Evolutionary conservation across 53 echinoderm and acorn worm species (phyloP).

Genomic region (Luidia sarsii): DNA sequence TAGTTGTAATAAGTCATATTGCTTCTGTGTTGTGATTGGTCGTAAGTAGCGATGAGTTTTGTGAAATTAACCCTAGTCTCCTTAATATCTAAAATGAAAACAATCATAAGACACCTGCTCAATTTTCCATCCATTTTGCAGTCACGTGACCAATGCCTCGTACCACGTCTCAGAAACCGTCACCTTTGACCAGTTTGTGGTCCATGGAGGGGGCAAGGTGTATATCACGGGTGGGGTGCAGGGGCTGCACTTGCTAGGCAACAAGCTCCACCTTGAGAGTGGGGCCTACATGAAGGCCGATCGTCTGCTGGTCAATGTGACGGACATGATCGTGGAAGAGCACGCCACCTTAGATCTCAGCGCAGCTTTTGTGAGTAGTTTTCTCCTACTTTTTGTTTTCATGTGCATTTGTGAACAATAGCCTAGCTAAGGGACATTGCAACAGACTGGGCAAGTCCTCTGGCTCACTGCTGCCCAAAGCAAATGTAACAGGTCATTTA

Average conservation of each 20-base stretch:
- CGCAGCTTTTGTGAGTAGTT: slow-evolving; percentile 37
- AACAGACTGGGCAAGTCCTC: too few species aligned
- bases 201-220: slow-evolving; percentile 82
- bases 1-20: too few species aligned
- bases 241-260: slow-evolving; percentile 70
- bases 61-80: too few species aligned
- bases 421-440: too few species aligned
- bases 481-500: too few species aligned
- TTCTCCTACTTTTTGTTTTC: too few species aligned
- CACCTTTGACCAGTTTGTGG: slow-evolving; percentile 62
- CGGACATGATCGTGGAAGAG: slow-evolving; percentile 73
- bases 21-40: too few species aligned
- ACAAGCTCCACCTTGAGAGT: slow-evolving; percentile 69
- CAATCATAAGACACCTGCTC: too few species aligned
- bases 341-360: slow-evolving; percentile 65
- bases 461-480: too few species aligned
- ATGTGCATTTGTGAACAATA: too few species aligned
- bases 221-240: slow-evolving; percentile 72
- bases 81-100: too few species aligned
- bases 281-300: slow-evolving; percentile 82
- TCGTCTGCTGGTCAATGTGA: slow-evolving; percentile 62
- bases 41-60: too few species aligned
- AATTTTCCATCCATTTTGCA: slow-evolving; percentile 11
- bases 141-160: slow-evolving; percentile 77
- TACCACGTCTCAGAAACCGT: slow-evolving; percentile 58